Base-by-base conservation (phyloP, 2,888 invertebrate genomes). In the Ectropis crepuscularia region DNA sequence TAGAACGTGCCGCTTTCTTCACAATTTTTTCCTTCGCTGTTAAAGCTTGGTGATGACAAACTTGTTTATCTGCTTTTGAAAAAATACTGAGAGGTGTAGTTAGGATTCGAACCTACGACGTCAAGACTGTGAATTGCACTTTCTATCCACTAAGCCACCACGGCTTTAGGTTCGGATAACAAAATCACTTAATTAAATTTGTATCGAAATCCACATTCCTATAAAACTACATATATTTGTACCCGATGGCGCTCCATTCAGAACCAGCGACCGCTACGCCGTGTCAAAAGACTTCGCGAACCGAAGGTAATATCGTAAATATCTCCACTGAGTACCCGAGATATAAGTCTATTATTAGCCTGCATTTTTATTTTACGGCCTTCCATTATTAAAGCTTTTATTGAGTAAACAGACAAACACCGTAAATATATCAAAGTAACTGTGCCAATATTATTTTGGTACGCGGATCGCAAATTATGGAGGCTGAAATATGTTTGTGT, bases 391-490 rank as follows among this genome's bases (percentile, higher is more conserved):
- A 58, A 63, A 61, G 58, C 68, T 71, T 74, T 74, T 74, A 73
- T 74, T 70, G 73, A 57, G 67, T 76, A 80, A 81, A 79, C 79
- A 78, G 75, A 78, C 74, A 80, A 81, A 79, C 77, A 78, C 74
- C 78, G 74, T 83, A 84, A 85, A 86, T 78, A 81, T 76, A 74
- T 79, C 75, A 70, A 70, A 73, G 74, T 71, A 70, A 70, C 81
- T 75, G 72, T 69, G 80, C 79, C 80, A 82, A 84, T 82, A 83
- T 83, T 86, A 85, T 83, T 81, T 79, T 68, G 67, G 79, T 74
- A 53, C 70, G 63, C 57, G 47, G 45, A 12, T 43, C 41, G 50
- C 54, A 50, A 61, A 42, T 61, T 41, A 57, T 66, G 62, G 53
- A 58, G 7, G 49, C 39, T 54, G 46, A 51, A 53, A 60, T 53